These are phyloP conservation scores for Apostichopus japonicus DNA, from an alignment of 35 echinoderm and acorn worm genomes.

Conservation along the genomic window DNA sequence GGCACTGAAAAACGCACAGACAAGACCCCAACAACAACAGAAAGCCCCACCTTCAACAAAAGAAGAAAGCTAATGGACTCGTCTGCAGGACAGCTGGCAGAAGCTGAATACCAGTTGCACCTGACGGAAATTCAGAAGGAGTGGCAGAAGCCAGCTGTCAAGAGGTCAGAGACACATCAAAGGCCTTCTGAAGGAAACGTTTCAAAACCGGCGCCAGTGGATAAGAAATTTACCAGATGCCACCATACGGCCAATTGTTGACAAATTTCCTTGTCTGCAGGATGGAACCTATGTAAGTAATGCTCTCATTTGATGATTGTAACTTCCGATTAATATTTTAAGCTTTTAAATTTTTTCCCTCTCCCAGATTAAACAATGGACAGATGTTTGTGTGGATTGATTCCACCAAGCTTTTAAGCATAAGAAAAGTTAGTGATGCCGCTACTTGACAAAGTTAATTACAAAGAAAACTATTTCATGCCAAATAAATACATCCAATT, in stretches of 20 bases:
- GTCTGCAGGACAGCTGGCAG: neutral
- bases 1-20: neutral
- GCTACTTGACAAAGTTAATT: neutral
- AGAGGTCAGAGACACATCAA: neutral
- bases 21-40: neutral
- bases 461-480: neutral
- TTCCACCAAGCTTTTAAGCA: neutral
- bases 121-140: neutral
- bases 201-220: neutral
- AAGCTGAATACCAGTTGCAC: neutral
- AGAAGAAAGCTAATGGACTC: too few relatives aligned
- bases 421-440: neutral
- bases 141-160: neutral
- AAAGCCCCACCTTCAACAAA: neutral
- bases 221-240: neutral
- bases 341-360: neutral
- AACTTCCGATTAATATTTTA: neutral
- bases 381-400: neutral
- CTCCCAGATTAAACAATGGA: neutral
- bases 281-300: constrained; percentile 29
- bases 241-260: neutral
- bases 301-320: neutral
- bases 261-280: neutral
- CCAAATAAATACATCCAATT: neutral
- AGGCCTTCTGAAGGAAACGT: constrained; percentile 16